Evolutionary conservation across 2,797 vertebrate genomes (phyloP).

Genomic region (Corythornis leucogaster): DNA sequence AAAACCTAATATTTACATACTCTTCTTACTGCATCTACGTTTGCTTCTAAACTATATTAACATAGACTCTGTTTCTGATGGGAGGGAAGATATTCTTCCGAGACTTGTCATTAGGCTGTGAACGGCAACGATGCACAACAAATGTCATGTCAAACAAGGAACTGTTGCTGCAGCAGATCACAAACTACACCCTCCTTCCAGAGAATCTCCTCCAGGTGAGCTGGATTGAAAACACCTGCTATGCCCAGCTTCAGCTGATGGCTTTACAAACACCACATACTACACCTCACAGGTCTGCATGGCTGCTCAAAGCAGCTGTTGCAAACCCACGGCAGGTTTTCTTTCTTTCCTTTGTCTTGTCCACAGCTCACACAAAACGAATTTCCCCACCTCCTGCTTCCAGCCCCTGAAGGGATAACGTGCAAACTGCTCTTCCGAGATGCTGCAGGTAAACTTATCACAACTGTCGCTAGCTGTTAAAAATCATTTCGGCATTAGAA

Average conservation of each 20-base stretch:
- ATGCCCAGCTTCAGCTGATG: background rate
- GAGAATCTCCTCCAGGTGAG: background rate
- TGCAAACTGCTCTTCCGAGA: background rate
- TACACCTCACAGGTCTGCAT: background rate
- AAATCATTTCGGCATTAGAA: background rate
- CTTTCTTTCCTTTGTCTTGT: constrained; percentile 24
- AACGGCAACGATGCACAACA: background rate
- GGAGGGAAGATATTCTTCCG: background rate
- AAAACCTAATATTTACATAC: background rate
- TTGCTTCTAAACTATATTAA: background rate
- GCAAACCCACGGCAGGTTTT: background rate
- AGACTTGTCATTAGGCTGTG: background rate
- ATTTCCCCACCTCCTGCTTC: background rate
- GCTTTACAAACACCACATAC: background rate
- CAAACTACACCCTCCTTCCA: background rate
- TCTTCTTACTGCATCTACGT: background rate
- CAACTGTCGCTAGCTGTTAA: background rate
- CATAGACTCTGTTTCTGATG: background rate
- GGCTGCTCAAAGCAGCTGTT: background rate
- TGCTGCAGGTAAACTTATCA: background rate
- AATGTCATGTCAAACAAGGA: background rate
- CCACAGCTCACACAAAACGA: background rate
- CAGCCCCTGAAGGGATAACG: background rate
- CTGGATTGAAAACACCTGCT: background rate
- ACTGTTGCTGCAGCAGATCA: background rate